Evolutionary conservation across 1,140 invertebrate species (phyloP), one percentile per base, ranked within the genome.

Genomic region (Tigriopus japonicus): DNA sequence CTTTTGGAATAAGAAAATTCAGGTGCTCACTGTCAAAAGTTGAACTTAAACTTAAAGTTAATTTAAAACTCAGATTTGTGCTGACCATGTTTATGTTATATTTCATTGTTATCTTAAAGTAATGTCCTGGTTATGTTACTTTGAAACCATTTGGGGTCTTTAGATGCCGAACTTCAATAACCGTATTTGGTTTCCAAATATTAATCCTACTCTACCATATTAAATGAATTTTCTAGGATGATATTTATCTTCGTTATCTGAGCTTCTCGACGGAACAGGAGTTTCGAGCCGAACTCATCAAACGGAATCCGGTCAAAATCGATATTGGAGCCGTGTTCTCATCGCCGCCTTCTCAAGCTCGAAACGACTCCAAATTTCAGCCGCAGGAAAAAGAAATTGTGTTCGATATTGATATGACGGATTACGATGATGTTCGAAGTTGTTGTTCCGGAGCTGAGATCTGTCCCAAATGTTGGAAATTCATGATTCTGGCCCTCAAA

Each of bases 381-480:
- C 78, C 84, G 9, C 65, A 78, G 1, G 80, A 87, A 68, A 86
- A 89, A 71, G 96, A 99, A 76, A 72, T 98, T 13, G 90, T 98
- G 1, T 95, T 98, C 77, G 96, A 99, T 82, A 98, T 99, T 68
- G 95, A 99, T 79, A 87, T 99, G 79, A 97, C 94, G 53, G 96
- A 98, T 75, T 99, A 98, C 75, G 94, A 98, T 79, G 89, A 95
- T 69, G 82, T 98, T 1, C 76, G 95, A 71, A 86, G 78, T 54
- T 98, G 93, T 72, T 92, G 88, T 68, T 80, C 80, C 53, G 78
- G 74, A 40, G 76, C 78, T n/a, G 72, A 71, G 58, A 79, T 81
- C 17, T 81, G 80, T 67, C 43, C 63, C 21, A 94, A 91, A 71
- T 99, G 96, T 72, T 99, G 96, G 96, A 90, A 88, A 67, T 90